Conservation (phyloP, 2,113 vertebrate species). For the Panthera tigris region DNA sequence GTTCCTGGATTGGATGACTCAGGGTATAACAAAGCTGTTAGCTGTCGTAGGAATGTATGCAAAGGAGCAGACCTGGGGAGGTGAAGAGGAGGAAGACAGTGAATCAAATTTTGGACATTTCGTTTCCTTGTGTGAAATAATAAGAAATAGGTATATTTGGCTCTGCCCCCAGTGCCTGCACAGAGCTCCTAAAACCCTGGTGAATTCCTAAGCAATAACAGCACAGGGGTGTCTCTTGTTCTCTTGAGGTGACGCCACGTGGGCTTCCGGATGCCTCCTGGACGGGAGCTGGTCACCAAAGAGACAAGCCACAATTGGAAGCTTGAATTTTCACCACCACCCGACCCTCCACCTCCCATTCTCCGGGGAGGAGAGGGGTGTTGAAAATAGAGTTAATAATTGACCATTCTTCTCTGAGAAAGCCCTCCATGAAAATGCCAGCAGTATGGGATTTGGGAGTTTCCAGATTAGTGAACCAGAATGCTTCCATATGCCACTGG, state of each 20-base stretch:
- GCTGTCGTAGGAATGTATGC: neutral
- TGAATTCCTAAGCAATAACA: neutral
- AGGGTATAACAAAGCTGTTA: neutral
- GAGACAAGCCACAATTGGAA: neutral
- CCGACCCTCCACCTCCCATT: neutral
- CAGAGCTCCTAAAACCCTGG: neutral
- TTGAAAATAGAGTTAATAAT: neutral
- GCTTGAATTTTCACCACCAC: too few species aligned
- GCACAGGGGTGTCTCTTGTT: neutral
- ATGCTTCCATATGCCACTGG: neutral
- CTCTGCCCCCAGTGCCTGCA: neutral
- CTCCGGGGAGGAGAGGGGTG: neutral
- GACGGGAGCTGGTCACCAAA: neutral
- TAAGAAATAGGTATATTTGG: neutral
- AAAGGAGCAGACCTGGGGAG: neutral
- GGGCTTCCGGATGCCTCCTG: too few species aligned
- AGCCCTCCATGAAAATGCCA: neutral
- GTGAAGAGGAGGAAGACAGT: neutral
- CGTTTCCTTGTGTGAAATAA: neutral
- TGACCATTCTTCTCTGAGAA: neutral
- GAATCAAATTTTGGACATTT: constrained; percentile 7
- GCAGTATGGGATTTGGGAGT: neutral
- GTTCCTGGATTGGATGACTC: neutral
- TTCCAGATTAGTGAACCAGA: neutral
- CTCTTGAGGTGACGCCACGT: neutral